Evolutionary conservation across 2,797 vertebrate species (phyloP).

Genomic region (Schizopygopsis malacanthus): DNA sequence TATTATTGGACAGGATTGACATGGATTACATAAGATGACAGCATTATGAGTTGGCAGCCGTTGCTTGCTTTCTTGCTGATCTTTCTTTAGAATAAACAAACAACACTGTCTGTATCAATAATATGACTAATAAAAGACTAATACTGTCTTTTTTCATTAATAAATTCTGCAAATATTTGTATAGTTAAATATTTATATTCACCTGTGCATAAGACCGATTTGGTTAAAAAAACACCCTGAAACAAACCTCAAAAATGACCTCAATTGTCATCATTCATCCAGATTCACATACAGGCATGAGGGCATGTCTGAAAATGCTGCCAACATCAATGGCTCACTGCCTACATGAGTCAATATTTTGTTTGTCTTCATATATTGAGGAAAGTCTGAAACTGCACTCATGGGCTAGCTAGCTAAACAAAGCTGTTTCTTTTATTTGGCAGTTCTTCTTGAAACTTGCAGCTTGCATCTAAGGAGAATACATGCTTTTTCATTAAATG

Average conservation of each 20-base stretch:
- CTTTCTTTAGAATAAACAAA: slow-evolving; percentile 5
- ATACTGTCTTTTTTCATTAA: background rate
- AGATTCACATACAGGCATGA: background rate
- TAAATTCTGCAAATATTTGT: background rate
- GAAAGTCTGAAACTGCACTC: background rate
- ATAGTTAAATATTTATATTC: background rate
- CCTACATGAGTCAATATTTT: background rate
- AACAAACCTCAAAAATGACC: slow-evolving; percentile 1
- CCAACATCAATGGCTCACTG: slow-evolving; percentile 11
- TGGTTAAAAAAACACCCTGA: background rate
- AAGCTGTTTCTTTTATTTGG: background rate
- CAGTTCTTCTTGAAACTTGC: background rate
- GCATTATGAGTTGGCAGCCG: background rate
- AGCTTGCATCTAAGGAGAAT: background rate
- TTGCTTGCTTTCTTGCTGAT: background rate
- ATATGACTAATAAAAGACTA: too few relatives aligned
- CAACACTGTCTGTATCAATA: background rate
- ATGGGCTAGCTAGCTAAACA: background rate
- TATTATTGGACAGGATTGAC: background rate
- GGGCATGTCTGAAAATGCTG: slow-evolving; percentile 26
- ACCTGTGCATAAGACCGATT: background rate
- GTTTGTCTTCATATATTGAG: slow-evolving; percentile 20
- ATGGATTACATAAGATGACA: background rate
- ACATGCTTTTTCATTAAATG: too few relatives aligned
- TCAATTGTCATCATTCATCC: slow-evolving; percentile 1